These are phyloP conservation scores for Medauroidea extradentata DNA, from an alignment of 1,140 invertebrate species.

Conservation along the genomic window DNA sequence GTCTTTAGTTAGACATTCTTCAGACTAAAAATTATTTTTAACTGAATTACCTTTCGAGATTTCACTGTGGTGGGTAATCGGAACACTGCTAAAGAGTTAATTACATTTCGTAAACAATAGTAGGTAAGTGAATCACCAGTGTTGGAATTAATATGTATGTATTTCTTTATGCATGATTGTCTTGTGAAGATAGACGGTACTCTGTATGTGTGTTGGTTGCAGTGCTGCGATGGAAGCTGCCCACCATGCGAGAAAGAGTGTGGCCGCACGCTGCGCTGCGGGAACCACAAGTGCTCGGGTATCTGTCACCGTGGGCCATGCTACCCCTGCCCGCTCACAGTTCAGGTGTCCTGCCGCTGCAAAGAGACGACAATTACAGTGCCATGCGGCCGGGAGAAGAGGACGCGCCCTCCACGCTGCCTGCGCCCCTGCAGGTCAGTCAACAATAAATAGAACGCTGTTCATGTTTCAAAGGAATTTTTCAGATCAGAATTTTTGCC, in stretches of 20 bases:
- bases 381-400: constrained; percentile 78
- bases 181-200: not conserved
- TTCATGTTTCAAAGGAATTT: constrained; percentile 21
- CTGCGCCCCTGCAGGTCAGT: constrained; percentile 60
- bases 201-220: constrained; percentile 19
- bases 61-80: too few relatives aligned
- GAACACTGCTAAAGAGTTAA: too few relatives aligned
- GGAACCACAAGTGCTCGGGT: constrained; percentile 83
- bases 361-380: constrained; percentile 72
- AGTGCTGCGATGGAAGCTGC: constrained; percentile 82
- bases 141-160: not conserved
- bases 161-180: not conserved
- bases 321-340: constrained; percentile 80
- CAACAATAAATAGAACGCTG: not conserved
- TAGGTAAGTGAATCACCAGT: not conserved
- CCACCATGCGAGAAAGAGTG: constrained; percentile 85
- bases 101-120: not conserved
- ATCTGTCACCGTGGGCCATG: constrained; percentile 85
- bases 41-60: too few relatives aligned
- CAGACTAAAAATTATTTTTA: too few relatives aligned
- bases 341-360: constrained; percentile 77
- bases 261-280: constrained; percentile 74
- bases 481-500: too few relatives aligned
- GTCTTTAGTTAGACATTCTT: too few relatives aligned
- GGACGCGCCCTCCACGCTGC: constrained; percentile 74